These are phyloP conservation scores for Microctonus aethiopoides DNA, from an alignment of 2,888 invertebrate genomes.

Conservation along the genomic window DNA sequence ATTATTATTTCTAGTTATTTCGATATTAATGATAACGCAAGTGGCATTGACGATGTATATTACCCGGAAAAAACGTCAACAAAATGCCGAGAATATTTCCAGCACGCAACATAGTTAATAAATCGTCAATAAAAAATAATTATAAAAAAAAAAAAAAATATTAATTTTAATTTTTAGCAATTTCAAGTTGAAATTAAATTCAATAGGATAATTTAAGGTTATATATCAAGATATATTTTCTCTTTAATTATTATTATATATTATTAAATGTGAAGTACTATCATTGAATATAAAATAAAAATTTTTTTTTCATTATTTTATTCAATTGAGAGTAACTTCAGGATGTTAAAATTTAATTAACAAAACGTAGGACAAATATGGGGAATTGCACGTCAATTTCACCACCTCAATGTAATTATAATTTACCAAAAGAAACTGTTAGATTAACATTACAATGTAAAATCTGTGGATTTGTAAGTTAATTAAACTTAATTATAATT, in stretches of 20 bases:
- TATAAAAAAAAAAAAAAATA: not conserved
- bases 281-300: not conserved
- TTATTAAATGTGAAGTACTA: not conserved
- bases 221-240: not conserved
- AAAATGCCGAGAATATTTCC: not conserved
- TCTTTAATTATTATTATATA: not conserved
- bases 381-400: not conserved
- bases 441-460: not conserved
- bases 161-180: not conserved
- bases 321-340: not conserved
- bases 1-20: constrained; percentile 33
- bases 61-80: not conserved
- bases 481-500: not conserved
- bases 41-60: constrained; percentile 30
- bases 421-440: not conserved
- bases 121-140: not conserved
- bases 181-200: not conserved
- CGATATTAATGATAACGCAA: constrained; percentile 36
- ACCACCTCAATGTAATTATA: not conserved
- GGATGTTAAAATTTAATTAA: not conserved
- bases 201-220: too few species aligned
- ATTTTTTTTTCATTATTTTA: not conserved
- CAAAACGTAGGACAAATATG: constrained; percentile 5
- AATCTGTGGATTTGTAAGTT: constrained; percentile 3
- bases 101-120: constrained; percentile 1